phyloP scores from a whole-genome alignment of 1,140 invertebrate genomes.

The Bombus sylvicola region DNA sequence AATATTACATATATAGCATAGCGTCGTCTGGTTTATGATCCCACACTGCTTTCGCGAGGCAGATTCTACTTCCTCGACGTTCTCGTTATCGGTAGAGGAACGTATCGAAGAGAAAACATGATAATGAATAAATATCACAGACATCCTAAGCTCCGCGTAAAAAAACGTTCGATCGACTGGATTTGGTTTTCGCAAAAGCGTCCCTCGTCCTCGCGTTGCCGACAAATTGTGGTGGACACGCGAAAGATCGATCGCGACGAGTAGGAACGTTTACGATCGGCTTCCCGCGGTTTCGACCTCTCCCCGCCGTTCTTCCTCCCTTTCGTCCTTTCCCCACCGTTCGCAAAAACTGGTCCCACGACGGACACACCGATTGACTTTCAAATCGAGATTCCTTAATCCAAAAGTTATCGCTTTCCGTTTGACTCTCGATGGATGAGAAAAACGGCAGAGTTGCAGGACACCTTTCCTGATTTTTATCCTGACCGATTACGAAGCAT shows the following conservation, averaged over 20 bases:
- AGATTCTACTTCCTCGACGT: background rate
- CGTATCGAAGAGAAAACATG: background rate
- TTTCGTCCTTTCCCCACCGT: slow-evolving; percentile 25
- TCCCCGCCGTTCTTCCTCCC: background rate
- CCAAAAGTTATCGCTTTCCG: slow-evolving; percentile 42
- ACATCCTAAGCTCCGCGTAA: background rate
- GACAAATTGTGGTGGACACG: slow-evolving; percentile 24
- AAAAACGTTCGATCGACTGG: background rate
- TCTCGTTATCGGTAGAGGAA: background rate
- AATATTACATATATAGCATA: background rate
- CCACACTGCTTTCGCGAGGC: background rate
- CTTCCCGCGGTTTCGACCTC: background rate
- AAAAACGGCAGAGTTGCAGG: background rate
- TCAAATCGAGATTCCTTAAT: slow-evolving; percentile 52
- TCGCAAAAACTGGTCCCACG: slow-evolving; percentile 56
- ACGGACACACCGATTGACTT: slow-evolving; percentile 50
- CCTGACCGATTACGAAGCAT: background rate
- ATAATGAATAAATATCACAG: background rate
- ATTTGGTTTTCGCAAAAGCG: background rate
- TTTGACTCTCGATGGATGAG: background rate
- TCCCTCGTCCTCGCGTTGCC: background rate
- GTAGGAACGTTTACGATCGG: background rate
- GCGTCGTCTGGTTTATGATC: background rate
- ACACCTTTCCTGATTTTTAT: background rate
- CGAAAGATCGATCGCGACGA: slow-evolving; percentile 27